Conservation (phyloP, 2,888 invertebrate species). For the Chaetoderma sp. region DNA sequence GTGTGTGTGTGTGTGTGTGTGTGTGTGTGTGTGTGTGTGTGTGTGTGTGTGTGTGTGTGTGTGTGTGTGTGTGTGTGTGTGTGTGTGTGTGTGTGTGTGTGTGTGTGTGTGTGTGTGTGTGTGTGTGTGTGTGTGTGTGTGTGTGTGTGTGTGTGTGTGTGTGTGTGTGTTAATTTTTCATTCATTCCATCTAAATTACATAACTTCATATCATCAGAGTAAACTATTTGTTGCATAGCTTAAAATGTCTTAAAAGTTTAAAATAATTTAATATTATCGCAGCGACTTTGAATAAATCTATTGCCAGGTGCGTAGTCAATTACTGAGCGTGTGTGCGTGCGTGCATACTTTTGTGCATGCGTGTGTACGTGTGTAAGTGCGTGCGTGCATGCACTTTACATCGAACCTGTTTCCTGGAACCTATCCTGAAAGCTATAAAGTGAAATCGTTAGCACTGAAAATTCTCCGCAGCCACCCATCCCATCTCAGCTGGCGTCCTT, state of each 20-base stretch:
- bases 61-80: too few relatives aligned
- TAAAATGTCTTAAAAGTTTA: too few relatives aligned
- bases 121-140: background rate
- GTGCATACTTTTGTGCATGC: too few relatives aligned
- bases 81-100: too few relatives aligned
- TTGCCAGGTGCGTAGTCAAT: background rate
- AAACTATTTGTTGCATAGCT: too few relatives aligned
- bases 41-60: too few relatives aligned
- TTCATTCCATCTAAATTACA: constrained; percentile 5
- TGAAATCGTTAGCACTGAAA: background rate
- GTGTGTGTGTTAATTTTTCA: constrained; percentile 15
- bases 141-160: constrained; percentile 12
- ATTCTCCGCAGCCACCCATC: background rate
- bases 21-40: too few relatives aligned
- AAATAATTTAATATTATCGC: too few relatives aligned
- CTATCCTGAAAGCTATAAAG: background rate
- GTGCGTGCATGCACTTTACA: background rate
- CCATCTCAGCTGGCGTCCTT: background rate
- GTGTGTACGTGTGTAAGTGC: too few relatives aligned
- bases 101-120: background rate
- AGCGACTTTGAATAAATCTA: background rate
- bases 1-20: too few relatives aligned
- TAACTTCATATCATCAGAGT: too few relatives aligned
- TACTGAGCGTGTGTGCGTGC: background rate
- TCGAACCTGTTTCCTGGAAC: background rate